A percentile compares a stretch with the other conserved stretches of the same genome.
phyloP scores from a whole-genome alignment of 2,888 invertebrate species.

The Nomada ruficornis region DNA sequence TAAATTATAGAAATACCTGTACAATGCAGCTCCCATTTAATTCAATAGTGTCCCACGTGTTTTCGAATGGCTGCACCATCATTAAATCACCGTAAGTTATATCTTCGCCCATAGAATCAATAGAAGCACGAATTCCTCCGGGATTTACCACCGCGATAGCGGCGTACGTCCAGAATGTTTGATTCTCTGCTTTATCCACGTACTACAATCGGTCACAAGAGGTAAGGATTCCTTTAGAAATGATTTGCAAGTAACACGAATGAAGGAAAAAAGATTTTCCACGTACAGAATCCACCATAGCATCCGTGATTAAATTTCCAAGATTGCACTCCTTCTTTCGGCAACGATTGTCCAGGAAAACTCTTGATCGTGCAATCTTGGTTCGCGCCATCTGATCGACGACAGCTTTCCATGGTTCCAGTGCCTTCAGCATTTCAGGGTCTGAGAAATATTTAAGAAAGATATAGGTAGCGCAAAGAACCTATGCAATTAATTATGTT shows the following conservation, averaged over 20 bases:
- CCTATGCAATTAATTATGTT: background rate
- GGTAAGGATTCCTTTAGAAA: background rate
- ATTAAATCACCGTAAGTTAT: conserved; percentile 90
- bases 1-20: conserved; percentile 79
- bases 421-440: conserved; percentile 86
- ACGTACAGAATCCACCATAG: conserved; percentile 88
- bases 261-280: no score
- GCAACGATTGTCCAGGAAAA: conserved; percentile 87
- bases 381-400: conserved; percentile 86
- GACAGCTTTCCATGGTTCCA: conserved; percentile 87
- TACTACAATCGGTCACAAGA: conserved; percentile 82
- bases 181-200: conserved; percentile 83
- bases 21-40: conserved; percentile 88
- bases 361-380: conserved; percentile 87
- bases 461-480: background rate
- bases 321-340: conserved; percentile 89
- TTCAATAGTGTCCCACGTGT: conserved; percentile 89
- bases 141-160: conserved; percentile 88
- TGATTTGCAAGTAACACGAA: no score
- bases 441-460: conserved; percentile 84
- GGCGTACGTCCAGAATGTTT: conserved; percentile 87
- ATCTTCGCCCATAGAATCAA: conserved; percentile 83
- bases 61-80: conserved; percentile 91
- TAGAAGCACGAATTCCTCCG: conserved; percentile 89
- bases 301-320: conserved; percentile 90